Evolutionary conservation across 2,888 invertebrate genomes (phyloP), one percentile per base, ranked within the genome.

Genomic region (Laothoe populi): DNA sequence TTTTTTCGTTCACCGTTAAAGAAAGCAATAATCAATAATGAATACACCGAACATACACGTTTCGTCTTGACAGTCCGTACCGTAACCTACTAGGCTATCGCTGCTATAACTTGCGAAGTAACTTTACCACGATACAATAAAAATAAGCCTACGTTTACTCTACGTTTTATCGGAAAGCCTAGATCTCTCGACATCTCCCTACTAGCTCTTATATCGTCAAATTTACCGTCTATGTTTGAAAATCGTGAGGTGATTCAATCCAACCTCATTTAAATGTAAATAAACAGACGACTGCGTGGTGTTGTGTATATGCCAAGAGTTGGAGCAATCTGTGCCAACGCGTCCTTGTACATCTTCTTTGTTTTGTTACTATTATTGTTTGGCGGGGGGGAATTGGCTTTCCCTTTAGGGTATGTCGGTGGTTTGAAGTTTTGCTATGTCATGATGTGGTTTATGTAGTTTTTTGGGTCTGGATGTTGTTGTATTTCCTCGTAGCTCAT

Each of bases 311-410:
- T 67, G 75, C 70, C 72, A 73, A 73, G 68, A 66, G 66, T 69
- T 70, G 70, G 60, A 59, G 44, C 64, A 68, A 62, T 66, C 63
- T 49, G 70, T 77, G 77, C 74, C 77, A 78, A 76, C 69, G 49
- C 38, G 42, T 61, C 49, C 60, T 53, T 61, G 53, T 42, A 1
- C 16, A 63, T 66, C 48, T 57, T 23, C 63, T 60, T 31, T 59
- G 61, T 66, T 66, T 53, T 16, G 53, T 5, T 42, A 42, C 31
- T 53, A 53, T 53, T 35, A 53, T 53, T 53, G 5, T 35, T 19
- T 53, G n/a, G n/a, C 35, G 31, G 53, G 35, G 31, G 49, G 31
- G 1, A 48, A 48, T 4, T 44, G 23, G 40, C 45, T 63, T 45
- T 58, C 45, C 49, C 23, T 63, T 66, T 60, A 69, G 11, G 21